phyloP scores from a whole-genome alignment of 2,888 invertebrate genomes.

The Drosophila mimetica region DNA sequence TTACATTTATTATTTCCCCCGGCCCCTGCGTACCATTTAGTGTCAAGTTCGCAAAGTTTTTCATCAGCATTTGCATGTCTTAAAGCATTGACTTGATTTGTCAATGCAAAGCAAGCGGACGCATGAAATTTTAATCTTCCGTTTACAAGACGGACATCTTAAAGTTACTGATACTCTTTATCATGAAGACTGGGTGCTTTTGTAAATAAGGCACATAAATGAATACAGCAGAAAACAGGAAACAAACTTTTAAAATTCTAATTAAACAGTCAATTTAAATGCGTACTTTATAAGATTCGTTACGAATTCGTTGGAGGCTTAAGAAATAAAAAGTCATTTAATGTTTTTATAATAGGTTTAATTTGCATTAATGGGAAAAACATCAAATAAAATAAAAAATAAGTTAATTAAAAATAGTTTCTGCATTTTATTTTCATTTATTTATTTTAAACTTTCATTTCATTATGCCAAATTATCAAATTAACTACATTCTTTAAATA shows the following conservation, averaged over 20 bases:
- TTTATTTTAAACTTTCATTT: no score
- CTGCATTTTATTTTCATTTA: no score
- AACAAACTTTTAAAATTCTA: constrained; percentile 49
- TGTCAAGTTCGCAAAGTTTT: constrained; percentile 27
- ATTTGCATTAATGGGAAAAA: not conserved
- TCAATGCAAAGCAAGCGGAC: not conserved
- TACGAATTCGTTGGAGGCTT: not conserved
- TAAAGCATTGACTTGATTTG: constrained; percentile 19
- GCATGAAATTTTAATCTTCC: not conserved
- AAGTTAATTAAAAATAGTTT: not conserved
- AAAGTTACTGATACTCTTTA: constrained; percentile 38
- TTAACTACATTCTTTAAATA: no score
- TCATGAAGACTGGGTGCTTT: not conserved
- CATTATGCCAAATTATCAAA: no score
- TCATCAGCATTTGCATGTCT: constrained; percentile 18
- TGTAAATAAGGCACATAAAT: not conserved
- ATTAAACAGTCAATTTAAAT: constrained; percentile 50
- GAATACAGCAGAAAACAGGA: not conserved
- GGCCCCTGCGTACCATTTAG: constrained; percentile 25
- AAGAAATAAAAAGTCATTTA: no score
- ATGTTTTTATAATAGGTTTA: no score
- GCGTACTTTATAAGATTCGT: not conserved
- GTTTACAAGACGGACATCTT: constrained; percentile 41
- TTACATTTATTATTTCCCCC: constrained; percentile 70
- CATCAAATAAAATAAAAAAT: not conserved